Evolutionary conservation across 1,140 invertebrate genomes (phyloP).

Genomic region (Dryas iulia): DNA sequence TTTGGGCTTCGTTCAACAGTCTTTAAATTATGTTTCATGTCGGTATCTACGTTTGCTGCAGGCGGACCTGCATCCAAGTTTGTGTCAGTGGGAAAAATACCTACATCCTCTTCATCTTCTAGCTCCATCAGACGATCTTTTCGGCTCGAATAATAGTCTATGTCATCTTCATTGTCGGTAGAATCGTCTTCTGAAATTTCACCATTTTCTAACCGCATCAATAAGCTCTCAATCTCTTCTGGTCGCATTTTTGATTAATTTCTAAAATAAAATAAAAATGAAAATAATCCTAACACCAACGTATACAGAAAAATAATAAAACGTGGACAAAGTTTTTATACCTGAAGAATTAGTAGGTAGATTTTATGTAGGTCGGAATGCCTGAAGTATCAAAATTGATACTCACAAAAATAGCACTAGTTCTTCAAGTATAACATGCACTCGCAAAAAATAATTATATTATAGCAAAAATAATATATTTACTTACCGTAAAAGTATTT

Average conservation of each 20-base stretch:
- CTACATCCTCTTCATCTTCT: constrained; percentile 53
- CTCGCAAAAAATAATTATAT: constrained; percentile 51
- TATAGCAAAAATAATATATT: constrained; percentile 54
- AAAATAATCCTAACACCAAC: constrained; percentile 50
- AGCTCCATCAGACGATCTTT: constrained; percentile 50
- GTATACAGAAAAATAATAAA: constrained; percentile 51
- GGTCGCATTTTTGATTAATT: constrained; percentile 54
- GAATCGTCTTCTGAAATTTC: constrained; percentile 56
- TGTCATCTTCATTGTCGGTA: constrained; percentile 53
- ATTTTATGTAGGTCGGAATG: constrained; percentile 55
- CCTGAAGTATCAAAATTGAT: constrained; percentile 58
- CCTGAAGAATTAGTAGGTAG: constrained; percentile 51
- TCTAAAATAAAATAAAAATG: constrained; percentile 51
- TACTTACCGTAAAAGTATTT: constrained; percentile 55
- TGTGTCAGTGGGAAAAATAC: constrained; percentile 51
- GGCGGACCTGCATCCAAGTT: constrained; percentile 49
- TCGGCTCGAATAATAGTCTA: constrained; percentile 51
- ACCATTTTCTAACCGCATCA: constrained; percentile 46
- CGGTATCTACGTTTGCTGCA: constrained; percentile 46
- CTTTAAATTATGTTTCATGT: constrained; percentile 51
- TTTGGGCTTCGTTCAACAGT: constrained; percentile 50
- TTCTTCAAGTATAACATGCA: constrained; percentile 53
- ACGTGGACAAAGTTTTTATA: constrained; percentile 47
- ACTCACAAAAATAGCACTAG: constrained; percentile 52
- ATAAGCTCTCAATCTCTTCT: constrained; percentile 48